phyloP scores from a whole-genome alignment of 1,140 invertebrate genomes.

The Drosophila lacertosa region DNA sequence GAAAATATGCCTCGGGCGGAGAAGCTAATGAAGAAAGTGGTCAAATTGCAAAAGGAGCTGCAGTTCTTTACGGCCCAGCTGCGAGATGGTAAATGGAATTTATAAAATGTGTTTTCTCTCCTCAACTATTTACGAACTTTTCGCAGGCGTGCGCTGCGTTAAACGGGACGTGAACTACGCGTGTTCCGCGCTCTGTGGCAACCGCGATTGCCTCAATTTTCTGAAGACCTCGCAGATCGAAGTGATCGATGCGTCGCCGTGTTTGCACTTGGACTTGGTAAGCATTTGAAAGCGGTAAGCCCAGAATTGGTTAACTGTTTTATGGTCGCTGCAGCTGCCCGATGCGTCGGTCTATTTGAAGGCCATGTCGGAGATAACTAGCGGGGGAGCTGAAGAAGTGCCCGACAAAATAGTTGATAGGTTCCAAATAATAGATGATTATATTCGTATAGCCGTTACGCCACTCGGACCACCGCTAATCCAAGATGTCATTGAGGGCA shows the following conservation, averaged over 20 bases:
- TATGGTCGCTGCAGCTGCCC: constrained; percentile 38
- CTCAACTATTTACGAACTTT: neutral
- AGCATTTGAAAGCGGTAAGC: neutral
- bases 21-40: constrained; percentile 87
- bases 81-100: constrained; percentile 85
- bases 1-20: constrained; percentile 87
- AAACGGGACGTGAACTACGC: constrained; percentile 85
- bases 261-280: constrained; percentile 57
- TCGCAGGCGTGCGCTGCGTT: constrained; percentile 88
- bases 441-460: neutral
- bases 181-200: constrained; percentile 37
- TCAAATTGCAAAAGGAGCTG: constrained; percentile 86
- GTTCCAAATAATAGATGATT: too few relatives aligned
- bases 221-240: constrained; percentile 87
- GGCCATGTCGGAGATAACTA: neutral
- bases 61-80: constrained; percentile 87
- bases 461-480: constrained; percentile 19
- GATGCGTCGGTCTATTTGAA: constrained; percentile 13
- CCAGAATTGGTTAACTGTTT: too few relatives aligned
- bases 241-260: constrained; percentile 84
- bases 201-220: constrained; percentile 73
- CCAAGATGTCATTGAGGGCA: constrained; percentile 36
- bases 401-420: too few relatives aligned
- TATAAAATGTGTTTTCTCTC: neutral
- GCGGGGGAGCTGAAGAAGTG: too few relatives aligned